Conservation (phyloP, 2,888 invertebrate species). For the Chymomyza procnemis region DNA sequence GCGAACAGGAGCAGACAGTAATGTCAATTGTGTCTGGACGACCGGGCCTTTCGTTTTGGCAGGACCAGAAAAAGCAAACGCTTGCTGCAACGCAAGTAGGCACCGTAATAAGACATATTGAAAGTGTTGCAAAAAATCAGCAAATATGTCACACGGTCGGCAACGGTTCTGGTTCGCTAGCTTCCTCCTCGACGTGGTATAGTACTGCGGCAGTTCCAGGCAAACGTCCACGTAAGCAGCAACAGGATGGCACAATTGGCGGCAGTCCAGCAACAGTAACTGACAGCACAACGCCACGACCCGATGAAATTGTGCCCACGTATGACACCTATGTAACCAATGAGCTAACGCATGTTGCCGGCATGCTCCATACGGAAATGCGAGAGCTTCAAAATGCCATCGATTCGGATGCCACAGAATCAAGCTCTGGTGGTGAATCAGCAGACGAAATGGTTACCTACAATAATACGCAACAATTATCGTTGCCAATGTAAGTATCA, state of each 20-base stretch:
- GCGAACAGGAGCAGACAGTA: conserved; percentile 46
- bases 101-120: conserved; percentile 78
- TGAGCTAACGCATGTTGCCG: conserved; percentile 85
- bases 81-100: conserved; percentile 81
- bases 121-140: conserved; percentile 71
- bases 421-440: conserved; percentile 95
- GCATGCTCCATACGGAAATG: conserved; percentile 86
- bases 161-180: conserved; percentile 51
- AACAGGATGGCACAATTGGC: conserved; percentile 19
- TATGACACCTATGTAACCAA: conserved; percentile 79
- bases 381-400: conserved; percentile 86
- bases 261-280: not conserved
- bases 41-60: conserved; percentile 64
- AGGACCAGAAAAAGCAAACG: conserved; percentile 78
- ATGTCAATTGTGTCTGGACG: conserved; percentile 65
- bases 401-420: conserved; percentile 95
- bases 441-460: conserved; percentile 92
- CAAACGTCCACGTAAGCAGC: conserved; percentile 49
- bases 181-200: conserved; percentile 57
- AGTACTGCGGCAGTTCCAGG: conserved; percentile 44
- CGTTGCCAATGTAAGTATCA: conserved; percentile 87
- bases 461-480: conserved; percentile 87
- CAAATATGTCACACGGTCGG: conserved; percentile 66
- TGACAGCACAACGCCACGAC: conserved; percentile 34
- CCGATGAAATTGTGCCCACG: conserved; percentile 75